Evolutionary conservation across 2,888 invertebrate species (phyloP), one percentile per base, ranked within the genome.

Genomic region (Pyrgus malvae): DNA sequence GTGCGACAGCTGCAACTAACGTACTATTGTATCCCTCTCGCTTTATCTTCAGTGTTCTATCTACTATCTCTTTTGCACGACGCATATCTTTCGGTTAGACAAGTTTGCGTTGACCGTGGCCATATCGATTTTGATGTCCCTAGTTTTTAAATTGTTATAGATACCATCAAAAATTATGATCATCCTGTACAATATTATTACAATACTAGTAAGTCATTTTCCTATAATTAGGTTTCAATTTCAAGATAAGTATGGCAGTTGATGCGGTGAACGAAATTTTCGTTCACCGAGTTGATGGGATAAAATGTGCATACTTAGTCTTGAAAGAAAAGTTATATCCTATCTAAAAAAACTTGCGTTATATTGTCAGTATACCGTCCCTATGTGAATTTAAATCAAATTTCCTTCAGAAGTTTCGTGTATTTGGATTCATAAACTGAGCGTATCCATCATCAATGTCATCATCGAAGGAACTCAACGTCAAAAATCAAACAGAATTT

Each of bases 1-100:
- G 72, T 70, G 63, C 76, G 87, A 78, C 89, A 89, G 89, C 89
- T 90, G 89, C 89, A 81, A 67, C 83, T 76, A 85, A 87, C 86
- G 86, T 83, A 81, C 77, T 74, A 70, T 69, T 62, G 59, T 72
- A 56, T 61, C 29, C 56, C 55, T 63, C 85, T 69, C 82, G 65
- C 59, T 89, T 81, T 68, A 59, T 60, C 78, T 50, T 57, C 55
- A 51, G 60, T 50, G 21, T 59, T 59, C 51, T 19, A 42, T 61
- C 19, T 56, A 45, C 66, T 59, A 54, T 84, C 82, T 72, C 77
- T 60, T 48, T 87, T 68, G 46, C 59, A 63, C 75, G 67, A 69
- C 75, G 78, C 77, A 55, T 80, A 77, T 81, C 80, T 82, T 82
- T 77, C 78, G 78, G 74, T 72, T 76, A 72, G 70, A 54, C 69